A percentile compares a stretch with the other conserved stretches of the same genome.
Evolutionary conservation across 2,888 invertebrate species (phyloP).

Genomic region (Megaustenia siamemsis): DNA sequence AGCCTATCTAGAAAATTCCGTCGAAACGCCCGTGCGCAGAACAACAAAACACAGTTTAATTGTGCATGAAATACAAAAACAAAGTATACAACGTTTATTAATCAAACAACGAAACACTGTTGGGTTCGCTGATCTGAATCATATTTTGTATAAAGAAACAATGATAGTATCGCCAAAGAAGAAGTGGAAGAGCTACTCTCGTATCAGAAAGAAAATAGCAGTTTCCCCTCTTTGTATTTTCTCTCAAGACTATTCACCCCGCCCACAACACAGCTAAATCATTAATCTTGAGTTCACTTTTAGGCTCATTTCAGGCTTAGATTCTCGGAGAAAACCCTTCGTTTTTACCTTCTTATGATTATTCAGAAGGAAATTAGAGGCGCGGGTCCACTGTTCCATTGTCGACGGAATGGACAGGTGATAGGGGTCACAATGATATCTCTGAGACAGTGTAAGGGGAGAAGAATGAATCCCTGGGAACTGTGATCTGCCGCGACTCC

Average conservation of each 20-base stretch:
- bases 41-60: background rate
- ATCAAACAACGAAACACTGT: background rate
- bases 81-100: background rate
- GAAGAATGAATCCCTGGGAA: constrained; percentile 7
- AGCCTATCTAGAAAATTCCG: too few species aligned
- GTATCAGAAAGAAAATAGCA: too few species aligned
- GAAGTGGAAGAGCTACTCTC: background rate
- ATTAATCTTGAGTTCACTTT: background rate
- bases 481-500: background rate
- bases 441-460: background rate
- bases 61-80: background rate
- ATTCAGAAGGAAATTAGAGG: background rate
- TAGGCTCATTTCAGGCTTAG: background rate
- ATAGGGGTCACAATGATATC: constrained; percentile 6
- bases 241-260: background rate
- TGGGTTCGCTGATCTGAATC: background rate
- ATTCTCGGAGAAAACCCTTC: background rate
- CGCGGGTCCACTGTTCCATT: background rate
- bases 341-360: background rate
- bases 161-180: background rate
- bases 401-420: background rate
- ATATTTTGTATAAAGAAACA: background rate
- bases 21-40: too few species aligned
- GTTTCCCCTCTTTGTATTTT: background rate
- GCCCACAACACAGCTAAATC: constrained; percentile 14